Evolutionary conservation across 2,797 vertebrate species (phyloP).

Genomic region (Coendou prehensilis): DNA sequence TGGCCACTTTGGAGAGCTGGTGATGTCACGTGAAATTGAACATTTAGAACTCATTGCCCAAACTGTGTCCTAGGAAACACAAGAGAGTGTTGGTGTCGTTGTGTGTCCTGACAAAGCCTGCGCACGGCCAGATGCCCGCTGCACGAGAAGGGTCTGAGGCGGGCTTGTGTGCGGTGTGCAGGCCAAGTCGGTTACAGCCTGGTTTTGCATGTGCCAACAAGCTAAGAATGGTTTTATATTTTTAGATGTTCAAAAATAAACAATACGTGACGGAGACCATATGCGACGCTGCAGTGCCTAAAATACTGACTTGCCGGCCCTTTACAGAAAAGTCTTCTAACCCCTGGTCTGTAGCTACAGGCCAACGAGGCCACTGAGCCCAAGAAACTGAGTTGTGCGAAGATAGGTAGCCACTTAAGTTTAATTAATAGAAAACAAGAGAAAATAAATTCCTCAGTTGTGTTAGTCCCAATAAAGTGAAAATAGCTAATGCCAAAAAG

Average conservation of each 20-base stretch:
- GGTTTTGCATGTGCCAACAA: conserved; percentile 6
- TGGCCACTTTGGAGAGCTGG: neutral
- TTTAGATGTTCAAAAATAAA: conserved; percentile 57
- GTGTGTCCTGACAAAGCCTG: neutral
- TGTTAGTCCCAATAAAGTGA: conserved; percentile 17
- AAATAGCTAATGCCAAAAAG: conserved; percentile 38
- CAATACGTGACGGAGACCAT: neutral
- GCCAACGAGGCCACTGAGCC: neutral
- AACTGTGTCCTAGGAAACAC: neutral
- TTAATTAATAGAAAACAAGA: conserved; percentile 39
- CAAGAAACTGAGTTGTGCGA: neutral
- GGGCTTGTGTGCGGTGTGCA: neutral
- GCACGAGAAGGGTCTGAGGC: neutral
- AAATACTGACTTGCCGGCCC: conserved; percentile 51
- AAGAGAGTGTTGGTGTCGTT: neutral
- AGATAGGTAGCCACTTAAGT: neutral
- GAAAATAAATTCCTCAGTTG: conserved; percentile 15
- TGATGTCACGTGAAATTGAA: conserved; percentile 31
- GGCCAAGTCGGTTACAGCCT: neutral
- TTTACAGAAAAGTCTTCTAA: neutral
- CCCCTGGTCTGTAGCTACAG: neutral
- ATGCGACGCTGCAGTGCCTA: neutral
- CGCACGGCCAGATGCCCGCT: neutral
- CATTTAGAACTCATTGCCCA: conserved; percentile 41
- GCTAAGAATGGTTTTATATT: conserved; percentile 47